phyloP scores from a whole-genome alignment of 2,113 vertebrate genomes.

The Chiloscyllium plagiosum region DNA sequence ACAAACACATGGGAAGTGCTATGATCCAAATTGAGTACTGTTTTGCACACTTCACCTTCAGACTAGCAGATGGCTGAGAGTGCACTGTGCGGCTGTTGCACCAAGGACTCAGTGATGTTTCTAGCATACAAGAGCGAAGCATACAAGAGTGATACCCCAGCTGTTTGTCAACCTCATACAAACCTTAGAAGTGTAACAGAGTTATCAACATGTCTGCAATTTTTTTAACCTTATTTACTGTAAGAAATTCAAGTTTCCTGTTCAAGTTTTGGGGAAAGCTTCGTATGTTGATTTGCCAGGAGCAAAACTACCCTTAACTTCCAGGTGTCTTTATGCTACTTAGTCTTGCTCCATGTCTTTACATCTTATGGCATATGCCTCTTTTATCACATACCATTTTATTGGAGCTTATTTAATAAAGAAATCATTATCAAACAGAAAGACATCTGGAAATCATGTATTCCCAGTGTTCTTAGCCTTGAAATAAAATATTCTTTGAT shows the following conservation, averaged over 20 bases:
- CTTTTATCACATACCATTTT: not conserved
- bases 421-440: not conserved
- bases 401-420: not conserved
- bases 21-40: constrained; percentile 1
- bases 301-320: not conserved
- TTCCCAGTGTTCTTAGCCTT: not conserved
- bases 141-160: not conserved
- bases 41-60: constrained; percentile 19
- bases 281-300: not conserved
- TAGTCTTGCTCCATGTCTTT: not conserved
- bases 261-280: not conserved
- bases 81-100: not conserved
- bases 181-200: not conserved
- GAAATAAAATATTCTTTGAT: not conserved
- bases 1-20: not conserved
- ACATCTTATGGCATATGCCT: not conserved
- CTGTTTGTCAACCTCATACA: not conserved
- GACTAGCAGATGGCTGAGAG: not conserved
- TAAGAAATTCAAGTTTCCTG: not conserved
- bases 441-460: not conserved
- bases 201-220: not conserved
- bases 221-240: not conserved
- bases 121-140: not conserved
- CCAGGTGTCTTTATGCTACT: not conserved
- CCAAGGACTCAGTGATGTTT: not conserved